Base-by-base conservation (phyloP, 2,113 vertebrate genomes). In the Sialia sialis region DNA sequence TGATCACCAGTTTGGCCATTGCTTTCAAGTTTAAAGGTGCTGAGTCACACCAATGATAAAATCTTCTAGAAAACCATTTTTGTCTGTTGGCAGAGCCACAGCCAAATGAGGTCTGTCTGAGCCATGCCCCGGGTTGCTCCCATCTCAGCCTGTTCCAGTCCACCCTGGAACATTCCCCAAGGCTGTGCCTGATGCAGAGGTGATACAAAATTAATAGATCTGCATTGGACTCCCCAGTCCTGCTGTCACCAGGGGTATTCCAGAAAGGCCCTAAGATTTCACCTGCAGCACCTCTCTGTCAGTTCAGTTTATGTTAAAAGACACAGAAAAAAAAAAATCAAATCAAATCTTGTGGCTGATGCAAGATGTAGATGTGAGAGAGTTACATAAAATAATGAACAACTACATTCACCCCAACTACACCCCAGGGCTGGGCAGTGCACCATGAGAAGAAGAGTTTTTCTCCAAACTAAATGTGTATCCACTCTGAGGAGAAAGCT, bases 21-120 rank as follows among this genome's bases (percentile, higher is more conserved):
- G 82, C 94, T 95, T 78, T 92, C 84, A 78, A 74, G 49, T 84
- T 84, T 95, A 94, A 94, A 80, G 93, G 84, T 88, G 93, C 96
- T 96, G 96, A 96, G 89, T 97, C 93, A 95, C 59, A 38, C 5
- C 3, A 5, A 89, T 78, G 75, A 97, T 77, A 94, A 95, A 91
- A 93, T 63, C 63, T 49, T 78, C 77, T 36, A 72, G 84, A 93
- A 96, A 95, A 94, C 87, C 75, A 77, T 78, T 88, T 80, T 44
- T 68, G 90, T 89, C 63, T 89, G 25, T 56, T 1, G 2, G 59
- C 85, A 96, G 86, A 93, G 73, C 64, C 86, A 63, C 75, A 52
- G 88, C 83, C 94, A 96, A 89, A 90, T 77, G 52, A 93, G 79
- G 69, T 67, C 89, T 89, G 75, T 62, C 87, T 88, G 59, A 85